These are phyloP conservation scores for Odontesthes bonariensis DNA, from an alignment of 2,113 vertebrate species.

Conservation along the genomic window DNA sequence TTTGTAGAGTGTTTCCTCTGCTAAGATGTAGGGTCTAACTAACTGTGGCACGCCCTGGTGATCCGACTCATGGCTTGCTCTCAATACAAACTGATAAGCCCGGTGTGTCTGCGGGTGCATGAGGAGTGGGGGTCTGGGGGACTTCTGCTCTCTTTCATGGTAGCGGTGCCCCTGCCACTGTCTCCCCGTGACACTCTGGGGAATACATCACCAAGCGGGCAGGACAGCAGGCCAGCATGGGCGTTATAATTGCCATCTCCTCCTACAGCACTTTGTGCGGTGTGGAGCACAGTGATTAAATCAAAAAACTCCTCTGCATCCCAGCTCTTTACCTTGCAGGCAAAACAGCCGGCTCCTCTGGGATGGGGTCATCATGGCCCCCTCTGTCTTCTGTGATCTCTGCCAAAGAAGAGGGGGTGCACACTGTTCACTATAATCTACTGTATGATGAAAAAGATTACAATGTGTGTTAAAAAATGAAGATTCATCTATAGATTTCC, in stretches of 20 bases:
- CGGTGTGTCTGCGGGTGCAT: slow-evolving; percentile 29
- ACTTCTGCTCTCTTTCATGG: slow-evolving; percentile 74
- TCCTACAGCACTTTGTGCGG: slow-evolving; percentile 67
- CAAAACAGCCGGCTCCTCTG: slow-evolving; percentile 81
- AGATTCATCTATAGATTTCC: slow-evolving; percentile 28
- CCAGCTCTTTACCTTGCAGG: slow-evolving; percentile 81
- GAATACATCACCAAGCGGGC: slow-evolving; percentile 70
- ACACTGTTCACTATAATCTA: slow-evolving; percentile 53
- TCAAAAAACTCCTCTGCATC: slow-evolving; percentile 72
- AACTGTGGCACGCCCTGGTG: slow-evolving; percentile 45
- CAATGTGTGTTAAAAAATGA: slow-evolving; percentile 48
- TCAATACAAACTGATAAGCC: slow-evolving; percentile 34
- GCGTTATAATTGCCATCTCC: slow-evolving; percentile 84
- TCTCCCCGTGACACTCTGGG: slow-evolving; percentile 69
- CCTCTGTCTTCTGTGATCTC: slow-evolving; percentile 79
- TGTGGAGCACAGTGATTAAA: slow-evolving; percentile 80
- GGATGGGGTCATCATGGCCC: slow-evolving; percentile 75
- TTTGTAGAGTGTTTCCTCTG: slow-evolving; percentile 59
- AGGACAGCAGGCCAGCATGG: slow-evolving; percentile 76
- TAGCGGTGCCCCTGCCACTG: slow-evolving; percentile 56
- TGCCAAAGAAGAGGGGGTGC: slow-evolving; percentile 39
- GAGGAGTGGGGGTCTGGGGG: slow-evolving; percentile 28
- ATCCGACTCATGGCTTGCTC: slow-evolving; percentile 46
- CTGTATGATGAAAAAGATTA: slow-evolving; percentile 18
- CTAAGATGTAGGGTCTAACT: slow-evolving; percentile 50